Percentiles rank a stretch among this genome's conserved stretches.
Conservation (phyloP, 2,797 vertebrate species). For the Brachyrhaphis roseni region DNA sequence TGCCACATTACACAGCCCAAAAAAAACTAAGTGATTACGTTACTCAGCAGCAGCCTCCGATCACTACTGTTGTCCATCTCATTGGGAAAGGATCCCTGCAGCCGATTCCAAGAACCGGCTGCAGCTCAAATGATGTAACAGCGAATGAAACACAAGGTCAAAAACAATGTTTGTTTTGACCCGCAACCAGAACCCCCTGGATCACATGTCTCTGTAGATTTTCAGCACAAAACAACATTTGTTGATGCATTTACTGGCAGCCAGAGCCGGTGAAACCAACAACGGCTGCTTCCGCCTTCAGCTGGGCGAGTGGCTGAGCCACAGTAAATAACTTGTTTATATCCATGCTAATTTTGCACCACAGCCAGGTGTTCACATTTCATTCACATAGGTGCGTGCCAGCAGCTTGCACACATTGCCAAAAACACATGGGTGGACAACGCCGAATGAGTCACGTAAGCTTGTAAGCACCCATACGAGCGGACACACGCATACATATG, state of each 20-base stretch:
- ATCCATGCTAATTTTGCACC: constrained; percentile 52
- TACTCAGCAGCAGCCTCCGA: constrained; percentile 30
- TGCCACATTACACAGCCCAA: constrained; percentile 17
- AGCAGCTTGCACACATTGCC: constrained; percentile 37
- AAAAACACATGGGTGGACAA: constrained; percentile 40
- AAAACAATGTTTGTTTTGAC: constrained; percentile 53
- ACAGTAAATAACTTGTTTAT: constrained; percentile 64
- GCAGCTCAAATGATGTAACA: constrained; percentile 33
- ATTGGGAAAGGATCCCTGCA: constrained; percentile 7
- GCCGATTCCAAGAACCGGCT: constrained; percentile 32
- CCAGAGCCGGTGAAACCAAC: constrained; percentile 39
- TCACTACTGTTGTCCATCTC: constrained; percentile 22
- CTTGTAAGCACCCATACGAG: constrained; percentile 4
- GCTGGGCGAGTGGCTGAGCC: constrained; percentile 16
- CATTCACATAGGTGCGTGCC: constrained; percentile 37
- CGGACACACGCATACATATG: constrained; percentile 5
- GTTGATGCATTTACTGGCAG: constrained; percentile 46
- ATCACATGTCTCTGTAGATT: constrained; percentile 34
- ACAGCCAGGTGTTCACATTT: constrained; percentile 65
- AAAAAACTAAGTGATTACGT: constrained; percentile 12
- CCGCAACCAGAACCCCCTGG: constrained; percentile 27
- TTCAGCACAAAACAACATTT: constrained; percentile 43
- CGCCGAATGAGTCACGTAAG: background rate
- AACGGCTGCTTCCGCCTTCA: constrained; percentile 45
- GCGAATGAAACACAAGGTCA: constrained; percentile 42